Conservation (phyloP, 2,113 vertebrate genomes). For the Tonatia bakeri region DNA sequence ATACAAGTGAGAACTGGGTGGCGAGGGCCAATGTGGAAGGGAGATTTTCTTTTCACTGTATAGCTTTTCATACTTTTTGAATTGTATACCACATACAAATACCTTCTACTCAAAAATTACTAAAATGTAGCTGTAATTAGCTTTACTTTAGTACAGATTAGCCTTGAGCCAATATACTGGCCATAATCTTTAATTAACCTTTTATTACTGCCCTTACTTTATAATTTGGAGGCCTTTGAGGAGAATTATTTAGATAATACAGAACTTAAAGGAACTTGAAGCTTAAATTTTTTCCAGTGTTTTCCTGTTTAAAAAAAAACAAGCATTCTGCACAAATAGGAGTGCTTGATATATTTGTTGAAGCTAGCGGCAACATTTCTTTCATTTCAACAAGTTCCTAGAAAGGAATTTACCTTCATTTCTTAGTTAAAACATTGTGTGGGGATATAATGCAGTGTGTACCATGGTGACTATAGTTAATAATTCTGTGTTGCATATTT, state of each 20-base stretch:
- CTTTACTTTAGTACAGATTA: neutral
- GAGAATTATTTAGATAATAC: neutral
- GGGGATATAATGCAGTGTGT: neutral
- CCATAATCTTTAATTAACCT: neutral
- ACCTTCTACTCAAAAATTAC: neutral
- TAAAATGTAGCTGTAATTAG: neutral
- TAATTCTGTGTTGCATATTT: neutral
- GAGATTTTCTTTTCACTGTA: neutral
- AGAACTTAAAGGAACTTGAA: constrained; percentile 3
- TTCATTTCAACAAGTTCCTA: no score
- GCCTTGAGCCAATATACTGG: neutral
- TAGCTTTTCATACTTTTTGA: neutral
- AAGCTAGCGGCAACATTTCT: neutral
- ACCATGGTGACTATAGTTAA: neutral
- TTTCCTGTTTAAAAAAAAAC: neutral
- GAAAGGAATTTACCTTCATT: neutral
- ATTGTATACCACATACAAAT: neutral
- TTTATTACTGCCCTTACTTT: neutral
- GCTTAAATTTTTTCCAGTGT: neutral
- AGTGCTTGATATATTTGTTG: neutral
- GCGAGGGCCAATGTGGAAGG: neutral
- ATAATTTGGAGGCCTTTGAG: neutral
- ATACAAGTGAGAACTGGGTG: neutral
- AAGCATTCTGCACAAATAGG: neutral
- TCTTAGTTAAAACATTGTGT: neutral